phyloP scores from a whole-genome alignment of 2,113 vertebrate genomes.

The Pantherophis guttatus region DNA sequence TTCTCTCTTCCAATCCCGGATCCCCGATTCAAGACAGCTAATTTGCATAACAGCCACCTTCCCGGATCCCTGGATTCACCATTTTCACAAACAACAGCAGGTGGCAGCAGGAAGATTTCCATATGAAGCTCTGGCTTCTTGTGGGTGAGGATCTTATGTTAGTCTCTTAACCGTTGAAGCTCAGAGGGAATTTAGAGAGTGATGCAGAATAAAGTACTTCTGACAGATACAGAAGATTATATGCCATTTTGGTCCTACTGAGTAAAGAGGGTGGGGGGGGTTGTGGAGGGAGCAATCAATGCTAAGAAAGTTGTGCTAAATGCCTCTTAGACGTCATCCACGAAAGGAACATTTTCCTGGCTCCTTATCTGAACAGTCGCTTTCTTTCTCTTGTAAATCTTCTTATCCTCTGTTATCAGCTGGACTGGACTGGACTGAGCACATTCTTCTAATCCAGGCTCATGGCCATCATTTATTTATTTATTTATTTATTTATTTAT shows the following conservation, averaged over 20 bases:
- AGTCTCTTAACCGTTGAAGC: slow-evolving; percentile 52
- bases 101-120: slow-evolving; percentile 42
- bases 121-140: slow-evolving; percentile 47
- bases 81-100: slow-evolving; percentile 33
- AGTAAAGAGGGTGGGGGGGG: background rate
- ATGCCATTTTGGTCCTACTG: slow-evolving; percentile 50
- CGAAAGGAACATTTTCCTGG: slow-evolving; percentile 26
- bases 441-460: background rate
- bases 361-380: slow-evolving; percentile 2
- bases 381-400: slow-evolving; percentile 19
- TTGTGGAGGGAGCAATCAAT: background rate
- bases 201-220: slow-evolving; percentile 58
- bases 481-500: too few species aligned
- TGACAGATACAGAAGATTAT: slow-evolving; percentile 63
- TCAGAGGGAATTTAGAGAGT: slow-evolving; percentile 59
- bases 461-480: background rate
- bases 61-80: background rate
- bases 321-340: slow-evolving; percentile 33
- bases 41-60: background rate
- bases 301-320: slow-evolving; percentile 44
- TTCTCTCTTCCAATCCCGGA: too few species aligned
- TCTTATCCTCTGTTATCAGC: background rate
- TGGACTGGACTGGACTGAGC: background rate
- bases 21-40: background rate
- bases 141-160: slow-evolving; percentile 43